phyloP scores from a whole-genome alignment of 2,113 vertebrate species.

The Nothocercus julius region DNA sequence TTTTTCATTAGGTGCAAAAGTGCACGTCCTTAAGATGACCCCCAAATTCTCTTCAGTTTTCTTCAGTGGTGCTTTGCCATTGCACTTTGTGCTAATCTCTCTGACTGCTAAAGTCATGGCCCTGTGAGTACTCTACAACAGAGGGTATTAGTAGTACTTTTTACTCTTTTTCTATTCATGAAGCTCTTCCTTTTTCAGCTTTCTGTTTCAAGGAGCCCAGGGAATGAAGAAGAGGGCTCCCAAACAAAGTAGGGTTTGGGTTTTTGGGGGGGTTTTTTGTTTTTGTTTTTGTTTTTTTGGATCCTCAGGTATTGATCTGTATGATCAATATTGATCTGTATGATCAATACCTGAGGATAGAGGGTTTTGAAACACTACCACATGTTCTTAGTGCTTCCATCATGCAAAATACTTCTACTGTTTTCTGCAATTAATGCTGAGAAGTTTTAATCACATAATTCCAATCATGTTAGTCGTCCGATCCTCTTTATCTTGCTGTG shows the following conservation, averaged over 20 bases:
- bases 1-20: not conserved
- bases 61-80: not conserved
- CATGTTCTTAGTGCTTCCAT: not conserved
- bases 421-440: not conserved
- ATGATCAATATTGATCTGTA: fast-evolving
- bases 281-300: not conserved
- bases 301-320: fast-evolving
- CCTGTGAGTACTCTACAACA: not conserved
- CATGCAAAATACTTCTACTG: not conserved
- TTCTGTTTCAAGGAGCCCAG: not conserved
- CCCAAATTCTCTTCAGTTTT: not conserved
- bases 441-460: conserved; percentile 25
- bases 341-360: not conserved
- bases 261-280: not conserved
- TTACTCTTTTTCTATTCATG: not conserved
- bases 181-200: not conserved
- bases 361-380: not conserved
- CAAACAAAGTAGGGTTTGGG: not conserved
- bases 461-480: not conserved
- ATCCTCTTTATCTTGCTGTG: conserved; percentile 35
- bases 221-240: not conserved
- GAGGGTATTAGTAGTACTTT: not conserved
- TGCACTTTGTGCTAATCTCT: not conserved
- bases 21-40: not conserved
- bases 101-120: not conserved